Evolutionary conservation across 1,140 invertebrate species (phyloP), one percentile per base, ranked within the genome.

Genomic region (Cydia splendana): DNA sequence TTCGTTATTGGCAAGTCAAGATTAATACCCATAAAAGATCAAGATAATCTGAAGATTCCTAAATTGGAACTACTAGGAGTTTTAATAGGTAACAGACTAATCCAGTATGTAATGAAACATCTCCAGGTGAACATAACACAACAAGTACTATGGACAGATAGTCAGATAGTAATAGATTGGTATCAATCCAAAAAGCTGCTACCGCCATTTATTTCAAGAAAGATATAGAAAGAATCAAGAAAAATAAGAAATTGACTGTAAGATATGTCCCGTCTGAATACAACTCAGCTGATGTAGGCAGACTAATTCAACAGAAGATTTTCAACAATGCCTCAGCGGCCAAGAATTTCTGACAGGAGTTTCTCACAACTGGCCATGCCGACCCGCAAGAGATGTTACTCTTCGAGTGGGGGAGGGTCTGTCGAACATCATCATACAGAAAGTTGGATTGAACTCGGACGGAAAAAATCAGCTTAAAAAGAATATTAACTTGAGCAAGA

Each of bases 111-210:
- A 12, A 38, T 15, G 24, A 81, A 81, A 65, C 53, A 28, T 65
- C 20, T 78, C 6, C 42, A 51, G 5, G 5, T 80, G 45, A n/a
- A 45, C 4, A 78, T 83, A 30, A 53, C 42, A 20, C 10, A 34
- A 18, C 30, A 76, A 51, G 78, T 42, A 48, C 67, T 83, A 48
- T 83, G 82, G 82, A 79, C 78, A 42, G 80, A 83, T 65, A 83
- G 80, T 57, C 69, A 78, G 48, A 78, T 83, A 30, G 78, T 83
- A 24, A 65, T 80, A 24, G 74, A 45, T 57, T 80, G 80, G 80
- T 57, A 45, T 51, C 76, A 80, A 57, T 77, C 82, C 30, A 67
- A 79, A 12, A 82, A 79, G 53, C 76, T 82, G 4, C 74, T 82
- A 65, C 76, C 78, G 10, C 77, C 76, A 12, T 82, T 82, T 75